Conservation (phyloP, 1,140 invertebrate species). For the Plodia interpunctella region DNA sequence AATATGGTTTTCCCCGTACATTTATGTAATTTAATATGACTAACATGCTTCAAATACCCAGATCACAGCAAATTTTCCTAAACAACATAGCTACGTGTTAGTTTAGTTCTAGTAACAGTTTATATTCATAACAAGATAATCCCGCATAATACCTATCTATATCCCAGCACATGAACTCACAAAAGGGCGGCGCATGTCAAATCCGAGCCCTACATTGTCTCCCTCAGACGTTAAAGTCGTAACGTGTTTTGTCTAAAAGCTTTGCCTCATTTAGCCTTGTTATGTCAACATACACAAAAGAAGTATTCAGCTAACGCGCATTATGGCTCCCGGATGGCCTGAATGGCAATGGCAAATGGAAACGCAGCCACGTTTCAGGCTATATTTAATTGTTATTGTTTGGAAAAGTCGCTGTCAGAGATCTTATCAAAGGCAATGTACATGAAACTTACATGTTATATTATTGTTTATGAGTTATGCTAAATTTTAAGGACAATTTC, state of each 20-base stretch:
- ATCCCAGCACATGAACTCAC: neutral
- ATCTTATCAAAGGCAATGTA: conserved; percentile 2
- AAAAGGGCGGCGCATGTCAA: neutral
- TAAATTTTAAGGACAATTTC: no score
- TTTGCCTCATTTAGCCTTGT: conserved; percentile 56
- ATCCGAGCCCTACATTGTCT: conserved; percentile 21
- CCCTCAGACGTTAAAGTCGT: conserved; percentile 43
- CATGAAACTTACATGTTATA: no score
- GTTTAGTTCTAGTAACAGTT: no score
- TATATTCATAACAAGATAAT: no score
- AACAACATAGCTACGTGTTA: no score
- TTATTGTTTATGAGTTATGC: no score
- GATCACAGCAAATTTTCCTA: no score
- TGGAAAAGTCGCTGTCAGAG: neutral
- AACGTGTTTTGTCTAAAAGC: conserved; percentile 62
- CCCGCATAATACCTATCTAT: neutral
- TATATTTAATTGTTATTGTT: conserved; percentile 3
- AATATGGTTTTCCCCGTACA: no score
- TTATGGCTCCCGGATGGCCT: conserved; percentile 17
- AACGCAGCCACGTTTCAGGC: conserved; percentile 1
- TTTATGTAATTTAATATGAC: no score
- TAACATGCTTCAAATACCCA: no score
- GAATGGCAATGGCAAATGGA: no score
- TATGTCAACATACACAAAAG: conserved; percentile 40
- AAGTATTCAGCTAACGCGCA: conserved; percentile 24